A percentile compares a stretch with the other conserved stretches of the same genome.
phyloP scores from a whole-genome alignment of 2,888 invertebrate species.

The Crioceris asparagi region DNA sequence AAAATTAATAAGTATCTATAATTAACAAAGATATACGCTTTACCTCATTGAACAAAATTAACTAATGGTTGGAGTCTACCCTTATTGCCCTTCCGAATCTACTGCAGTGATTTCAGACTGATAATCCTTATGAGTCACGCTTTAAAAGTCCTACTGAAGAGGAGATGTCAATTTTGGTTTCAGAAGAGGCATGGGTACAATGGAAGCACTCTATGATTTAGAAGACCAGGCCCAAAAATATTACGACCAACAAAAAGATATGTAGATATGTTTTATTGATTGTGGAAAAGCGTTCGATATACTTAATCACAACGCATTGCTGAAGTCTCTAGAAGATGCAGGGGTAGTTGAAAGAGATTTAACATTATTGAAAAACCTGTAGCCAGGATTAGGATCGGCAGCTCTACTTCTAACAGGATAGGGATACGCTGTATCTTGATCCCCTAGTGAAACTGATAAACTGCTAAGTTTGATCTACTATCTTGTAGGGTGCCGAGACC shows the following conservation, averaged over 20 bases:
- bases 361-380: no score
- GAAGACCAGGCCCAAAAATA: not conserved
- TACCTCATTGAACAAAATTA: not conserved
- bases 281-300: no score
- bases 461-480: not conserved
- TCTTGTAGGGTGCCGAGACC: not conserved
- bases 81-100: not conserved
- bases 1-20: not conserved
- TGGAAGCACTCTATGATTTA: not conserved
- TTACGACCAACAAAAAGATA: constrained; percentile 1
- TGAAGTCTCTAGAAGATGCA: no score
- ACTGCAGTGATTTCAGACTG: not conserved
- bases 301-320: no score
- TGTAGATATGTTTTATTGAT: constrained; percentile 1
- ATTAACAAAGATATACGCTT: not conserved
- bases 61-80: not conserved
- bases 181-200: constrained; percentile 1
- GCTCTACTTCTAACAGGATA: no score
- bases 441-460: not conserved
- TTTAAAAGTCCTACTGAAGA: not conserved
- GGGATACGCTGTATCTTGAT: not conserved
- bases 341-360: no score
- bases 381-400: no score
- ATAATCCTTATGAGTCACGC: not conserved
- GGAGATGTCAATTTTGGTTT: not conserved